A percentile compares a stretch with the other conserved stretches of the same genome.
Evolutionary conservation across 2,113 vertebrate genomes (phyloP).

Genomic region (Lipotes vexillifer): DNA sequence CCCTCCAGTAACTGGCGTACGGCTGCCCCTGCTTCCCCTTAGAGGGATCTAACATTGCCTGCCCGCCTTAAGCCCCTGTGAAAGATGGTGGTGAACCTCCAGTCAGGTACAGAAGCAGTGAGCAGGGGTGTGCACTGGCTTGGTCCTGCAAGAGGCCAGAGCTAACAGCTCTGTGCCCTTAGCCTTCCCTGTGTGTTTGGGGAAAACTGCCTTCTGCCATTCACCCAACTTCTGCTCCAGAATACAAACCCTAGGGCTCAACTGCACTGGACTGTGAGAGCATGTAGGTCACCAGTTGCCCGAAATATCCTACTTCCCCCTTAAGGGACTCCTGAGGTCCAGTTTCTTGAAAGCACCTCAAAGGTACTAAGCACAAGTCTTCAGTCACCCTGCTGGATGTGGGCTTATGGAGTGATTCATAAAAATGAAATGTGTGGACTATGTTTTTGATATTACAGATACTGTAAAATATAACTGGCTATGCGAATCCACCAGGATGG

Average conservation of each 20-base stretch:
- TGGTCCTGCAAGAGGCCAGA: neutral
- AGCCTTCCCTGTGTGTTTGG: neutral
- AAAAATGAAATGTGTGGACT: neutral
- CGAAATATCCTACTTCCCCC: neutral
- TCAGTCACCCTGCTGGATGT: neutral
- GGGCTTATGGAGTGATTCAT: neutral
- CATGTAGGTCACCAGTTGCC: accelerated
- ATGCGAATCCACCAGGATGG: slow-evolving; percentile 53
- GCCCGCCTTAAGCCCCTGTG: neutral
- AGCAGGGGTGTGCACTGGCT: neutral
- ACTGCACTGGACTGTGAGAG: neutral
- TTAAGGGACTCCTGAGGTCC: neutral
- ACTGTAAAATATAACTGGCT: slow-evolving; percentile 15
- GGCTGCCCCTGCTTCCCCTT: neutral
- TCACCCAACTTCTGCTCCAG: neutral
- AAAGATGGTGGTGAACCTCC: accelerated
- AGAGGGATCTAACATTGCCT: neutral
- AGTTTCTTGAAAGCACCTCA: neutral
- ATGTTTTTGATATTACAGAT: neutral
- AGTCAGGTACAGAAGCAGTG: neutral
- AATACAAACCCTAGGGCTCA: too few relatives aligned
- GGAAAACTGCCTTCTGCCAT: neutral
- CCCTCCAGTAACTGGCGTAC: neutral
- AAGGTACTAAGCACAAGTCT: neutral
- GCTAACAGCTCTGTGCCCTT: neutral